These are phyloP conservation scores for Vesta saturnalis DNA, from an alignment of 2,888 invertebrate genomes.

Conservation along the genomic window DNA sequence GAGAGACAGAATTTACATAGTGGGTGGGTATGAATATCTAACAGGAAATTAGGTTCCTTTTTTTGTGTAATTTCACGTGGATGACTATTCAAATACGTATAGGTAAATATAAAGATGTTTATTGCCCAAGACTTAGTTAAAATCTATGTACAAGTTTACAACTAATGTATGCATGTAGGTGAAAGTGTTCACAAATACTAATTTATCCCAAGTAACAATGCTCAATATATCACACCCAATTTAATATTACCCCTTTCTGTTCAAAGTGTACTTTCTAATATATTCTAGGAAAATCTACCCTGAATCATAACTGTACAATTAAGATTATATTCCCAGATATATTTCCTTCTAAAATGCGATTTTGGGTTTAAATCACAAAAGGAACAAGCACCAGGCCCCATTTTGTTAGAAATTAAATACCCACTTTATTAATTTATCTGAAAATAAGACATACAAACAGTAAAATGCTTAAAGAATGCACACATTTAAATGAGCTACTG, in stretches of 20 bases:
- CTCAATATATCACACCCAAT: neutral
- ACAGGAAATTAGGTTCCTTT: neutral
- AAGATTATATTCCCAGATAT: neutral
- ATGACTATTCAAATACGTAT: no score
- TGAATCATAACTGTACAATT: conserved; percentile 2
- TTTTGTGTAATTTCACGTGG: neutral
- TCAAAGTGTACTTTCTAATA: neutral
- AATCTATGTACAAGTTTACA: neutral
- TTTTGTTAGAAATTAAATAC: neutral
- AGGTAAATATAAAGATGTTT: neutral
- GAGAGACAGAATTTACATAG: neutral
- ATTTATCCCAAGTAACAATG: neutral
- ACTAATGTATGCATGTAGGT: neutral
- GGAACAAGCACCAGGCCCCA: no score
- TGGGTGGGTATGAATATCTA: conserved; percentile 9
- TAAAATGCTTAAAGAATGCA: no score
- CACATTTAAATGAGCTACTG: no score
- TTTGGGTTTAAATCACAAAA: neutral
- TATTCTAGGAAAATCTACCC: neutral
- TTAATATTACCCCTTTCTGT: conserved; percentile 1
- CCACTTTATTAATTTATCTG: neutral
- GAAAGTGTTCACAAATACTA: neutral
- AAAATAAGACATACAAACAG: no score
- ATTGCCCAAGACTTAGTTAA: neutral
- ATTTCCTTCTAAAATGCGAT: neutral